phyloP scores from a whole-genome alignment of 2,797 vertebrate genomes.

The Podargus strigoides region DNA sequence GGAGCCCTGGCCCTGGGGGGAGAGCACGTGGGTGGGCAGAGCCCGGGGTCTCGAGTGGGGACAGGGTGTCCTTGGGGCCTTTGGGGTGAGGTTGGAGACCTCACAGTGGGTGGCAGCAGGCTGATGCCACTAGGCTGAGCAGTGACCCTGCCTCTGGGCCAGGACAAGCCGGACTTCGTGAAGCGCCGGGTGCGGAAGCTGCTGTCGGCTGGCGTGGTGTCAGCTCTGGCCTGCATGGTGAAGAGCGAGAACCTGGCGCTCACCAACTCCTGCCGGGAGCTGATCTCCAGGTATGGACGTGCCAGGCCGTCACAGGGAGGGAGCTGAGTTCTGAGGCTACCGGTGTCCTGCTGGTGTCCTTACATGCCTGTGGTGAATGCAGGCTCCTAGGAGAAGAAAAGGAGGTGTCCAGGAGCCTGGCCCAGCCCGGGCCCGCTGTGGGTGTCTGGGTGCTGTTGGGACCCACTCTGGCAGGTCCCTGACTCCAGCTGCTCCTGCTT shows the following conservation, averaged over 20 bases:
- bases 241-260: constrained; percentile 89
- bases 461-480: accelerated
- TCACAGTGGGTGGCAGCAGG: accelerated
- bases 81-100: accelerated
- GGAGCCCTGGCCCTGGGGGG: background rate
- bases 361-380: accelerated
- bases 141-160: background rate
- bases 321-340: background rate
- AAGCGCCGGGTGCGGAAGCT: constrained; percentile 86
- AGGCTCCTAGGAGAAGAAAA: background rate
- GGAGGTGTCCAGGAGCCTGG: background rate
- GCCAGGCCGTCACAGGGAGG: background rate
- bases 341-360: accelerated
- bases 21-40: background rate
- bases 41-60: background rate
- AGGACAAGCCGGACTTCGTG: constrained; percentile 88
- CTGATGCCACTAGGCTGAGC: accelerated
- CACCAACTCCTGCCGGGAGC: constrained; percentile 87
- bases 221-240: constrained; percentile 92
- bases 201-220: constrained; percentile 87
- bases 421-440: accelerated
- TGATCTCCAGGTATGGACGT: constrained; percentile 83
- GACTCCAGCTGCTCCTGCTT: background rate
- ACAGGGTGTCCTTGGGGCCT: background rate
- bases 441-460: background rate